Base-by-base conservation (phyloP, 2,888 invertebrate species). In the Microdon myrmicae region DNA sequence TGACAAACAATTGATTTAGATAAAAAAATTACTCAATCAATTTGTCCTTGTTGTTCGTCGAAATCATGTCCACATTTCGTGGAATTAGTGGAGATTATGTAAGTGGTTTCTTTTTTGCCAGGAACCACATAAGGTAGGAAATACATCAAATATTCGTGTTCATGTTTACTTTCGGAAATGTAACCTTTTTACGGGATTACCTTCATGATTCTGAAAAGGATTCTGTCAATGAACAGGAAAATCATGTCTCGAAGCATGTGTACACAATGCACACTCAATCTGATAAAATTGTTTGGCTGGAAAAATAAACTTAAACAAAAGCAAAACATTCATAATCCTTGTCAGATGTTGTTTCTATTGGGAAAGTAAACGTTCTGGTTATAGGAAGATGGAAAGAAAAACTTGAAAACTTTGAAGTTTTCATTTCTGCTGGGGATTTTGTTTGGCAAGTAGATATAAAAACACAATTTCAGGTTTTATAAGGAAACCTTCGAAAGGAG, bases 241-340 rank as follows among this genome's bases (percentile, higher is more conserved):
- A 26, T 32, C 28, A 6, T 29, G 37, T 10, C 35, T 10, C 22
- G 19, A 26, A 19, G 29, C 17, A 23, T 2, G 2, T 34, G n/a
- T 37, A 20, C 17, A n/a, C 16, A 41, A 35, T 56, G 45, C 41
- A 58, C 51, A 54, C 41, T 58, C 64, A 64, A 64, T 64, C 64
- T 58, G 44, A 64, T 64, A 58, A 64, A 58, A 64, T 45, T 64
- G 64, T 64, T 58, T 64, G 56, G 56, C 28, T 47, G 56, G 51
- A 58, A 58, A 51, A 64, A 58, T 64, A 64, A 58, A 61, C 56
- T 45, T 28, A 56, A 61, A 60, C 55, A 60, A 48, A 55, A 60
- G 58, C 58, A 64, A 58, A 56, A 58, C 64, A 58, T 58, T 64
- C 64, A 64, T 64, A 64, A 56, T 64, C 64, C 64, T 51, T 58